Conservation (phyloP, 2,113 vertebrate species). For the Alligator mississippiensis region DNA sequence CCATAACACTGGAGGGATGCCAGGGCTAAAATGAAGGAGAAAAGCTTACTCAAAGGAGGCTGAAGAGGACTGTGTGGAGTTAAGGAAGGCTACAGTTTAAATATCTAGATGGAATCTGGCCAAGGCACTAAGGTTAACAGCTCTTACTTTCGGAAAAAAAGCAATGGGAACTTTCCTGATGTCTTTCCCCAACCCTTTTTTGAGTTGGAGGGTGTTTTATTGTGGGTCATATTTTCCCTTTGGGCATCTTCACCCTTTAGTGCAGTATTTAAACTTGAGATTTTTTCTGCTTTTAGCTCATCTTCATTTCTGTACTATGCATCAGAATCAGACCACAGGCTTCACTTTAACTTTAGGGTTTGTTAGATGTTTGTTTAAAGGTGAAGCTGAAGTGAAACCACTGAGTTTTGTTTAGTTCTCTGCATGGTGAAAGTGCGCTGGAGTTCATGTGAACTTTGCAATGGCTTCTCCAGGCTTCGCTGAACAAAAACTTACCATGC, state of each 20-base stretch:
- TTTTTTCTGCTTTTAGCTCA: neutral
- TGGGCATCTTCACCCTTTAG: rapidly evolving
- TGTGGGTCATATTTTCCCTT: rapidly evolving
- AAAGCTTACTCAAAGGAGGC: neutral
- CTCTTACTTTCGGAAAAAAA: neutral
- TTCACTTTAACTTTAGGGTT: neutral
- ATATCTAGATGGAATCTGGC: neutral
- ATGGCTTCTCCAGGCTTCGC: neutral
- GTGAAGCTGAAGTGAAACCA: neutral
- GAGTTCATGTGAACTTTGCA: constrained; percentile 11
- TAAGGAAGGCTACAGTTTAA: neutral
- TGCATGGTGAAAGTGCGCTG: neutral
- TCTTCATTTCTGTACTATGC: neutral
- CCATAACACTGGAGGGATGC: neutral
- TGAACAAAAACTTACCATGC: constrained; percentile 18
- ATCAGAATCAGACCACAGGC: neutral
- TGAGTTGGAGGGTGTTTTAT: rapidly evolving
- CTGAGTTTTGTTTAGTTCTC: constrained; percentile 7
- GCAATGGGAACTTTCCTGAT: neutral
- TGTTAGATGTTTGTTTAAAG: neutral
- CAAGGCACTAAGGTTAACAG: neutral
- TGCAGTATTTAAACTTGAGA: neutral
- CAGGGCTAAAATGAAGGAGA: neutral
- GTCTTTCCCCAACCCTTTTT: neutral
- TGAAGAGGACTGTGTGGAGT: neutral